These are phyloP conservation scores for Ypsolopha sequella DNA, from an alignment of 2,888 invertebrate genomes.

Conservation along the genomic window DNA sequence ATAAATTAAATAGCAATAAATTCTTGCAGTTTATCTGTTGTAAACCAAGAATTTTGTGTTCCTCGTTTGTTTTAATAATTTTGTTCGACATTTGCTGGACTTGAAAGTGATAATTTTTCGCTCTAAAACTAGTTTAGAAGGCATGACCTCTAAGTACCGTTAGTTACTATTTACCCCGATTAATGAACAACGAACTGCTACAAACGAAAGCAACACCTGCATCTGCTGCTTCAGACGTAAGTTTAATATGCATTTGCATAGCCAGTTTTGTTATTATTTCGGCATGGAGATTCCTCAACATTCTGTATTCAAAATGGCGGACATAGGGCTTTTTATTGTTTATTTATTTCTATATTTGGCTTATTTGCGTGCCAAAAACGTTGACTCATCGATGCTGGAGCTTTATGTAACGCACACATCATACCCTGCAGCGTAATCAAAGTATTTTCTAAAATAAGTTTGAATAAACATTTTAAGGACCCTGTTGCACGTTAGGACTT, in stretches of 20 bases:
- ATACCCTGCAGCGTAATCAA: no score
- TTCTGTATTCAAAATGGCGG: constrained; percentile 49
- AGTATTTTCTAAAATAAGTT: no score
- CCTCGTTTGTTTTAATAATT: constrained; percentile 4
- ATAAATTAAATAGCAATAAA: constrained; percentile 20
- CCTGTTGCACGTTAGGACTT: no score
- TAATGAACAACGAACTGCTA: background rate
- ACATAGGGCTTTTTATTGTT: constrained; percentile 9
- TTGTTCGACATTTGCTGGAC: background rate
- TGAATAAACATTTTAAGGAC: no score
- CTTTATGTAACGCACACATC: background rate
- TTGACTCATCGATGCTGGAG: background rate
- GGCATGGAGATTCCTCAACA: constrained; percentile 16
- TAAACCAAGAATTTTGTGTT: constrained; percentile 14
- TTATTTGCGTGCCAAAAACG: background rate
- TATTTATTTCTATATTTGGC: constrained; percentile 3
- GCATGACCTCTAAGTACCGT: background rate
- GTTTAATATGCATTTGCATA: constrained; percentile 16
- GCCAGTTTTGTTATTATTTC: constrained; percentile 7
- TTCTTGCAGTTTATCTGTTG: constrained; percentile 24
- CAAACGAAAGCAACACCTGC: constrained; percentile 5
- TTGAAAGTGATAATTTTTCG: background rate
- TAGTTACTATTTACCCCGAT: background rate
- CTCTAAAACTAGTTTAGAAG: background rate
- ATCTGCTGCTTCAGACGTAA: constrained; percentile 33